These are phyloP conservation scores for Ageneiosus marmoratus DNA, from an alignment of 2,113 vertebrate species.

Conservation along the genomic window DNA sequence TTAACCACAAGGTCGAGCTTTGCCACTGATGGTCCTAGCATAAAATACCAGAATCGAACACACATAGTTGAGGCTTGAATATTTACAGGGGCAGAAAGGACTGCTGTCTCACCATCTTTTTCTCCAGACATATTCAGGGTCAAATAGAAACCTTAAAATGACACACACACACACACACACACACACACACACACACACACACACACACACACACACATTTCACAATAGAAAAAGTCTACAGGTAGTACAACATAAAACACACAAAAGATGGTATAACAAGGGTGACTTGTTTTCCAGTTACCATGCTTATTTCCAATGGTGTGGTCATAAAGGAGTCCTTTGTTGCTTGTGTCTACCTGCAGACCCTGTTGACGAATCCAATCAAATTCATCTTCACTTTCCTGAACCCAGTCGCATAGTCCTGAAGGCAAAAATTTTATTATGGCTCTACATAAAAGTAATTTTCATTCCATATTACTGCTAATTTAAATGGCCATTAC, in stretches of 20 bases:
- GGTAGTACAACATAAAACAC: not conserved
- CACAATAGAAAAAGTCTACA: too few relatives aligned
- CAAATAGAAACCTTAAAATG: constrained; percentile 66
- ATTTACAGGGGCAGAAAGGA: constrained; percentile 57
- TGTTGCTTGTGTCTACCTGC: constrained; percentile 55
- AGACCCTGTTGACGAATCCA: constrained; percentile 66
- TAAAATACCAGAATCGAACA: constrained; percentile 75
- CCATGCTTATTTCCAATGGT: constrained; percentile 68
- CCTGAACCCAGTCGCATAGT: constrained; percentile 71
- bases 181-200: too few relatives aligned
- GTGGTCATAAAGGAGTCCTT: constrained; percentile 72
- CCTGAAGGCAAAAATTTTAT: constrained; percentile 52
- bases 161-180: too few relatives aligned
- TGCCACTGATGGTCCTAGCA: constrained; percentile 71
- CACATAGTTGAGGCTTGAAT: constrained; percentile 56
- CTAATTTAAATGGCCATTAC: not conserved
- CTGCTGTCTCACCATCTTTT: constrained; percentile 55
- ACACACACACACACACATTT: too few relatives aligned
- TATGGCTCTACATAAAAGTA: not conserved
- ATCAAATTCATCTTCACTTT: constrained; percentile 55
- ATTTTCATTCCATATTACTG: not conserved
- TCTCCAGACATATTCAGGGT: constrained; percentile 66
- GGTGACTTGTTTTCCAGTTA: constrained; percentile 36
- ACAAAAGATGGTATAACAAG: not conserved
- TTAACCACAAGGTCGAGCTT: constrained; percentile 66